Percentiles rank a stretch among this genome's conserved stretches.
Evolutionary conservation across 2,888 invertebrate species (phyloP).

Genomic region (Drosophila ustulata): DNA sequence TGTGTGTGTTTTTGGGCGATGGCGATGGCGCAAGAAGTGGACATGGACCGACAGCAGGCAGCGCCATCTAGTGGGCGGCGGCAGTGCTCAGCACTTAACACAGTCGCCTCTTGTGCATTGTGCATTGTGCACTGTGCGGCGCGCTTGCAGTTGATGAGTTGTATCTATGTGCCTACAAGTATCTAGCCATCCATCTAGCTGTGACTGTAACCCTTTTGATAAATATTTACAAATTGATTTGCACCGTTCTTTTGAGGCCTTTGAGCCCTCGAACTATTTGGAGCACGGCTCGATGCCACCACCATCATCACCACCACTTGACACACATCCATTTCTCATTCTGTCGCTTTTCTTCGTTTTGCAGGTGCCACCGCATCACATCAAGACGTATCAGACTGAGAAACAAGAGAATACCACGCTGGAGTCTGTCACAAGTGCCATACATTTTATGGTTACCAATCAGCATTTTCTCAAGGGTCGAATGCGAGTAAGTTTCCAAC

Average conservation of each 20-base stretch:
- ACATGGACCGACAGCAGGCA: constrained; percentile 6
- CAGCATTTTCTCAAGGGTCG: constrained; percentile 84
- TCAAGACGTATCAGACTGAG: constrained; percentile 84
- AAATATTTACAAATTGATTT: constrained; percentile 72
- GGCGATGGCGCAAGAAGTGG: constrained; percentile 59
- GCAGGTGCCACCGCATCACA: constrained; percentile 84
- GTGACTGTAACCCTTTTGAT: constrained; percentile 32
- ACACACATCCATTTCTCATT: constrained; percentile 33
- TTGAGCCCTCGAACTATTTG: constrained; percentile 34
- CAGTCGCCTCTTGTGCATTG: constrained; percentile 56
- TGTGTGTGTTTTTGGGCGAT: constrained; percentile 64
- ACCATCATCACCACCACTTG: constrained; percentile 27
- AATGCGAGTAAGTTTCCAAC: constrained; percentile 79
- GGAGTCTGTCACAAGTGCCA: constrained; percentile 83
- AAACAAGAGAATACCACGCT: constrained; percentile 82
- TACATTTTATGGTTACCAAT: constrained; percentile 84
- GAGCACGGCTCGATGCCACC: not conserved
- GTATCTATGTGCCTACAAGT: constrained; percentile 20
- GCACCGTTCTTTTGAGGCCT: constrained; percentile 13
- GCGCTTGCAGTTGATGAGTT: not conserved
- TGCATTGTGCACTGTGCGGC: constrained; percentile 41
- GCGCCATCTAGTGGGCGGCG: too few relatives aligned
- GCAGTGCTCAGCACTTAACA: constrained; percentile 22
- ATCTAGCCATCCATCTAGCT: not conserved
- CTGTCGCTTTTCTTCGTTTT: constrained; percentile 8